Conservation (phyloP, 2,888 invertebrate genomes). For the Ornithoptera alexandrae region DNA sequence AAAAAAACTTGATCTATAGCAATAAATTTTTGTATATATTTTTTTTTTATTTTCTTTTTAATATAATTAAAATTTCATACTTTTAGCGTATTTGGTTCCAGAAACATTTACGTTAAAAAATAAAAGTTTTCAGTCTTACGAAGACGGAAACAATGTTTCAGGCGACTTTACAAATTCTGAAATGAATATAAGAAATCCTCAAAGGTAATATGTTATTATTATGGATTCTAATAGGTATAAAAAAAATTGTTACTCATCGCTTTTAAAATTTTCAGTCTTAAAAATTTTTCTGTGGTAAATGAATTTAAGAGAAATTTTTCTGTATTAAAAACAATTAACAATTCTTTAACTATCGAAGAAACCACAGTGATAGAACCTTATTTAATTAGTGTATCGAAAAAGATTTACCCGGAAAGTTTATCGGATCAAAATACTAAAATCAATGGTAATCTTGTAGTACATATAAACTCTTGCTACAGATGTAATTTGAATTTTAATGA, state of each 20-base stretch:
- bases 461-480: background rate
- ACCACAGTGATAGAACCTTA: background rate
- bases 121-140: background rate
- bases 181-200: background rate
- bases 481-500: background rate
- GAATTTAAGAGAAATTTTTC: background rate
- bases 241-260: background rate
- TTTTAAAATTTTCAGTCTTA: background rate
- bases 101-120: conserved; percentile 1
- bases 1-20: background rate
- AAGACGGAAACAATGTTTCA: background rate
- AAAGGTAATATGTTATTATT: background rate
- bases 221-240: background rate
- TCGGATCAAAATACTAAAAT: background rate
- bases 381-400: background rate
- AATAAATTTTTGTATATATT: background rate
- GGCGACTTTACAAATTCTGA: background rate
- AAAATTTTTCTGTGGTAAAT: background rate
- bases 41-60: background rate
- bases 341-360: background rate
- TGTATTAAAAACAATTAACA: background rate
- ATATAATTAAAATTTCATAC: background rate
- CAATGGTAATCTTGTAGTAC: background rate
- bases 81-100: conserved; percentile 26
- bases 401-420: background rate